phyloP scores from a whole-genome alignment of 2,797 vertebrate genomes.

The Centropyge bicolor region DNA sequence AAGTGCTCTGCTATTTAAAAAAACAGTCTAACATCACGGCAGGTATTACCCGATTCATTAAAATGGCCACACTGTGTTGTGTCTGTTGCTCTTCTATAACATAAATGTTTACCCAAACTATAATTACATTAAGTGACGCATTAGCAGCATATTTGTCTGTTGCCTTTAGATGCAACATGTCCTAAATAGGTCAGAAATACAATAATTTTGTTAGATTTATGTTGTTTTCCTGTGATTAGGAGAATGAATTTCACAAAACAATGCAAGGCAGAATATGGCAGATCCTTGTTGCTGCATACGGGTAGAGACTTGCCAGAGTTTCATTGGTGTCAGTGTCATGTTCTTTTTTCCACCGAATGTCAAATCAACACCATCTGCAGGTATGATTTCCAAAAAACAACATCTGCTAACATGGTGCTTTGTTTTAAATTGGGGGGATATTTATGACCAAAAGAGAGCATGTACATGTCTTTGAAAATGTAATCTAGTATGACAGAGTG shows the following conservation, averaged over 20 bases:
- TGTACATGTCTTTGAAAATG: slow-evolving; percentile 76
- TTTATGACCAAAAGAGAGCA: slow-evolving; percentile 81
- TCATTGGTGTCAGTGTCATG: slow-evolving; percentile 68
- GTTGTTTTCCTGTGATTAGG: slow-evolving; percentile 9
- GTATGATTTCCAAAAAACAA: slow-evolving; percentile 65
- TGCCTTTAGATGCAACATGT: slow-evolving; percentile 29
- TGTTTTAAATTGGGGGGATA: slow-evolving; percentile 81
- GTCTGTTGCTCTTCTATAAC: slow-evolving; percentile 17
- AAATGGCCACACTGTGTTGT: slow-evolving; percentile 16
- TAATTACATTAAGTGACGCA: slow-evolving; percentile 17
- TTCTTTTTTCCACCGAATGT: slow-evolving; percentile 75
- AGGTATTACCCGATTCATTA: slow-evolving; percentile 20
- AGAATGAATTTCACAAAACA: slow-evolving; percentile 37
- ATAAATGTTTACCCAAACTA: slow-evolving; percentile 19
- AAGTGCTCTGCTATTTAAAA: background rate
- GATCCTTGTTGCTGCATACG: slow-evolving; percentile 74
- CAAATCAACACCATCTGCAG: slow-evolving; percentile 69
- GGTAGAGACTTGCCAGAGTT: slow-evolving; percentile 80
- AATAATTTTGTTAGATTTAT: background rate
- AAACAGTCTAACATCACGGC: slow-evolving; percentile 22
- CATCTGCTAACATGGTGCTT: slow-evolving; percentile 65
- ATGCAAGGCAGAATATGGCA: slow-evolving; percentile 78
- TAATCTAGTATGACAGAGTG: slow-evolving; percentile 69
- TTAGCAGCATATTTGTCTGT: slow-evolving; percentile 28
- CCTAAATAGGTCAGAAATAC: slow-evolving; percentile 25